phyloP scores from a whole-genome alignment of 2,113 vertebrate genomes.

The Callaeas wilsoni region DNA sequence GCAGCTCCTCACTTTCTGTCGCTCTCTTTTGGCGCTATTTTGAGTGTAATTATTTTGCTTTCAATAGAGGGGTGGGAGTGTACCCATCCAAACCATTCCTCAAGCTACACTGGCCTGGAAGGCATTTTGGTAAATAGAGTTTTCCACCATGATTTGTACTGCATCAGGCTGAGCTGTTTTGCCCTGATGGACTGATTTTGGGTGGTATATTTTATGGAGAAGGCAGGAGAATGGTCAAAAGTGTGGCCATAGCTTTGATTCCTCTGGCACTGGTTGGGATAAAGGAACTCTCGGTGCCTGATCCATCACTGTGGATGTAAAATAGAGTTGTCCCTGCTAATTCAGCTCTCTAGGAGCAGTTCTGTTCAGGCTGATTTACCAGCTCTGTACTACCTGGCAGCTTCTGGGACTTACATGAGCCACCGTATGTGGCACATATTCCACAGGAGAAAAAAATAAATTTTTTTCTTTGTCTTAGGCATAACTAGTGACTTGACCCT shows the following conservation, averaged over 20 bases:
- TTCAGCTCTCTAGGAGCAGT: neutral
- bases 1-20: neutral
- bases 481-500: neutral
- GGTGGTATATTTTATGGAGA: neutral
- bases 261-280: neutral
- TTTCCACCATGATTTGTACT: neutral
- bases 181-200: neutral
- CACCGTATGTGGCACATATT: neutral
- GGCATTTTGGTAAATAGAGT: neutral
- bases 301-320: neutral
- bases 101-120: neutral
- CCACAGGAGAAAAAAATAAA: neutral
- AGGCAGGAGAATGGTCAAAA: neutral
- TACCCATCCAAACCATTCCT: neutral
- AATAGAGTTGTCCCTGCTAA: neutral
- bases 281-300: neutral
- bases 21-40: neutral
- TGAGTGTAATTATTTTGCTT: neutral
- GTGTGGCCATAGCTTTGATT: neutral
- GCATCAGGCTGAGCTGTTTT: neutral
- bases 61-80: neutral
- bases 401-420: neutral
- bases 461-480: neutral
- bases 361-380: neutral
- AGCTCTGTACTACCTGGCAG: neutral